These are phyloP conservation scores for Synanthedon tipuliformis DNA, from an alignment of 2,888 invertebrate species.

Conservation along the genomic window DNA sequence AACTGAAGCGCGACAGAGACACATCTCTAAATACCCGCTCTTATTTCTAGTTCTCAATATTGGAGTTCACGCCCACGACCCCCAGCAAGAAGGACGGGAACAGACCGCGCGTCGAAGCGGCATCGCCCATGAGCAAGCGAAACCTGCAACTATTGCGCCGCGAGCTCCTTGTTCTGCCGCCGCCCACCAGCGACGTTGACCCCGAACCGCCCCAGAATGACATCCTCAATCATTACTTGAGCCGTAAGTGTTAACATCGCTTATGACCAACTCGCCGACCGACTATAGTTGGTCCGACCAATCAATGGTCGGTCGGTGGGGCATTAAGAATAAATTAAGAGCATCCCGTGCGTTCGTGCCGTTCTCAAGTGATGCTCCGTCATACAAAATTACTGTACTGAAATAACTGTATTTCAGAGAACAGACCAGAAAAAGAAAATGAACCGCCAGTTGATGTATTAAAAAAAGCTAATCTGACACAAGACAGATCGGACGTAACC, in stretches of 20 bases:
- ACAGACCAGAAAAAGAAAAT: slow-evolving; percentile 24
- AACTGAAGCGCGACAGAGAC: too few species aligned
- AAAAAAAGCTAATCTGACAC: slow-evolving; percentile 1
- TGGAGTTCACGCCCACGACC: slow-evolving; percentile 28
- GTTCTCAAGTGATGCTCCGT: too few species aligned
- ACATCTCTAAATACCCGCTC: too few species aligned
- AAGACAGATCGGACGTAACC: slow-evolving; percentile 28
- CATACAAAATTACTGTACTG: too few species aligned
- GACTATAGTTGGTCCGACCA: too few species aligned
- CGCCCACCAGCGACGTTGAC: slow-evolving; percentile 18
- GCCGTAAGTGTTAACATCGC: slow-evolving; percentile 31
- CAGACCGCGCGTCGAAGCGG: slow-evolving; percentile 26
- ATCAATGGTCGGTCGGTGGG: too few species aligned
- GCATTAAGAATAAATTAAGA: too few species aligned
- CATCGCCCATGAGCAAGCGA: slow-evolving; percentile 61
- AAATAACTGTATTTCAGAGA: slow-evolving; percentile 14
- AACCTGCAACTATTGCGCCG: slow-evolving; percentile 65
- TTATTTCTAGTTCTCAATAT: too few species aligned
- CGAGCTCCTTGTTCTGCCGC: slow-evolving; percentile 35
- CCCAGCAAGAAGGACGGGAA: slow-evolving; percentile 31
- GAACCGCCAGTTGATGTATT: slow-evolving; percentile 31
- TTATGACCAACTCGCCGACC: neutral
- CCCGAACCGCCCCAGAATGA: slow-evolving; percentile 31
- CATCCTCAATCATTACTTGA: slow-evolving; percentile 50
- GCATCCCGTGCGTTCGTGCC: too few species aligned